phyloP scores from a whole-genome alignment of 1,140 invertebrate species.

The Phymastichus coffea region DNA sequence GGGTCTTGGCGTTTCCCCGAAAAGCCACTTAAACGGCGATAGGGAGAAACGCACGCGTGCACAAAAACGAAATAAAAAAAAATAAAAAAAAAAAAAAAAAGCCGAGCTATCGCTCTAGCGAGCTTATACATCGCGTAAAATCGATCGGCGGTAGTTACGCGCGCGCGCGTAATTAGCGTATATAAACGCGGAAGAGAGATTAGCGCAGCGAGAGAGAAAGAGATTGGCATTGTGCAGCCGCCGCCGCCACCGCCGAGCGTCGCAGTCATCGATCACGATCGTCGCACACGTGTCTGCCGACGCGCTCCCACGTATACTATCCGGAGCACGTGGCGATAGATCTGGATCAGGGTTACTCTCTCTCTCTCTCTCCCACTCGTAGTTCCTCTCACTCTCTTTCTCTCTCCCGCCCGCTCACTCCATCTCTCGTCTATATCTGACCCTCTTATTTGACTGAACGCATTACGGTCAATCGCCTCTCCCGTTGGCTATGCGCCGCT shows the following conservation, averaged over 20 bases:
- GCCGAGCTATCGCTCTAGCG: no score
- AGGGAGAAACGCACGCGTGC: no score
- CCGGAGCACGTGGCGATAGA: constrained; percentile 54
- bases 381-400: constrained; percentile 9
- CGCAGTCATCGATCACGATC: constrained; percentile 23
- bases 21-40: no score
- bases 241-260: not conserved
- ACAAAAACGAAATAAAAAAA: not conserved
- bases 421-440: constrained; percentile 49
- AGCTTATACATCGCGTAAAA: no score
- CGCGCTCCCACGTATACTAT: not conserved
- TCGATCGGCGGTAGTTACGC: not conserved
- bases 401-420: not conserved
- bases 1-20: no score
- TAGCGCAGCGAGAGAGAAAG: no score
- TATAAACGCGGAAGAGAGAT: constrained; percentile 19
- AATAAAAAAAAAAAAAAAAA: not conserved
- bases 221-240: not conserved
- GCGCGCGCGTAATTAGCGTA: not conserved
- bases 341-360: constrained; percentile 55
- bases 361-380: not conserved
- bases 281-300: not conserved
- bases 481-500: constrained; percentile 12
- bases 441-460: constrained; percentile 53
- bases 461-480: constrained; percentile 51